A percentile compares a stretch with the other conserved stretches of the same genome.
Conservation (phyloP, 1,140 invertebrate genomes). For the Pseudachorutes palmiensis region DNA sequence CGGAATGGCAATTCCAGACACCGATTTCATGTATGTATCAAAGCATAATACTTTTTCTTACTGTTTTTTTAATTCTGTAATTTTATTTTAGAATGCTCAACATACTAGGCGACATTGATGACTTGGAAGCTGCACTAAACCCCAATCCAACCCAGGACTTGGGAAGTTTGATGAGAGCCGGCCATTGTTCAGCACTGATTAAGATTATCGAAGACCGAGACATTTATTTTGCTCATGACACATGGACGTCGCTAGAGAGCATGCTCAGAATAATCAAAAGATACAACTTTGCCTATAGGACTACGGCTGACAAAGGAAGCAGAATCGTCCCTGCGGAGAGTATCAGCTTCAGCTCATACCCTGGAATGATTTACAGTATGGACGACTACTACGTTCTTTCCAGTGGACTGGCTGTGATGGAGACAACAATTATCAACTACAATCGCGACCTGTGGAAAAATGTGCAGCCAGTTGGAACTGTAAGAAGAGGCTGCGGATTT, state of each 20-base stretch:
- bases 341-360: slow-evolving; percentile 78
- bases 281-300: slow-evolving; percentile 73
- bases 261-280: slow-evolving; percentile 85
- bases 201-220: slow-evolving; percentile 48
- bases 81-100: slow-evolving; percentile 52
- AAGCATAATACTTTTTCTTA: no score
- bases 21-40: slow-evolving; percentile 52
- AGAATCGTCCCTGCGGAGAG: slow-evolving; percentile 55
- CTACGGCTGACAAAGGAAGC: slow-evolving; percentile 44
- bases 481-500: no score
- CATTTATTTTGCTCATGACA: slow-evolving; percentile 58
- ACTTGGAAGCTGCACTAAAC: slow-evolving; percentile 52
- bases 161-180: slow-evolving; percentile 40
- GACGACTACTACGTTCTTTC: slow-evolving; percentile 76
- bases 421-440: slow-evolving; percentile 66
- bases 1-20: slow-evolving; percentile 51
- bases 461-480: slow-evolving; percentile 45
- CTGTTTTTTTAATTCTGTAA: not conserved
- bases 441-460: slow-evolving; percentile 55
- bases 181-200: slow-evolving; percentile 54
- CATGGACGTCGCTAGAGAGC: slow-evolving; percentile 56
- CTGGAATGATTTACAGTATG: slow-evolving; percentile 72
- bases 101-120: slow-evolving; percentile 65
- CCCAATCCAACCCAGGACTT: slow-evolving; percentile 38
- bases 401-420: slow-evolving; percentile 56